Conservation (phyloP, 2,113 vertebrate species). For the Nycticebus coucang region DNA sequence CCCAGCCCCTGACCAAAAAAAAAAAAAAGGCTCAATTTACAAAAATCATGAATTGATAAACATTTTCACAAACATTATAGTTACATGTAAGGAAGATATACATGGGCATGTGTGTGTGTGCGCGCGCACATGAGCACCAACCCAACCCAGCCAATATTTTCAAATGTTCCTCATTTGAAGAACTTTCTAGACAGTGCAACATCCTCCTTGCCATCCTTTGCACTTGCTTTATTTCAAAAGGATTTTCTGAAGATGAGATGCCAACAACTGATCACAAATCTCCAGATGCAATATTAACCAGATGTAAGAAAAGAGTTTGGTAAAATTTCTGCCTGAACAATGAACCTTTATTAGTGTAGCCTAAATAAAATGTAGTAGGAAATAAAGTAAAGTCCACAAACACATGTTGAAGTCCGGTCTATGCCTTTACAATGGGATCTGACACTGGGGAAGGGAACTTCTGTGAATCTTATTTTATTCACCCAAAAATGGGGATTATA, state of each 20-base stretch:
- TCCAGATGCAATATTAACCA: background rate
- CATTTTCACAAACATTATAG: background rate
- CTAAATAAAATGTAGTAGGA: background rate
- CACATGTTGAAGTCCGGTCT: background rate
- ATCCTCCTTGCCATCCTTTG: background rate
- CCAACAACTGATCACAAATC: background rate
- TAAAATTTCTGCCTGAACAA: background rate
- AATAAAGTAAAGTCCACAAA: background rate
- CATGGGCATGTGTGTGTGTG: fast-evolving
- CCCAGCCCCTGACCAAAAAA: too few species aligned
- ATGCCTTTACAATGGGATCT: background rate
- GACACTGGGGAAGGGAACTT: background rate
- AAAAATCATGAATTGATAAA: constrained; percentile 32
- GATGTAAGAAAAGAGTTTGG: background rate
- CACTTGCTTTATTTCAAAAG: constrained; percentile 9
- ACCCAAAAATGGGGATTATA: background rate
- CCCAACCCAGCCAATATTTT: background rate
- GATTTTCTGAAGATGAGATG: constrained; percentile 34
- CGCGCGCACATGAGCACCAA: background rate
- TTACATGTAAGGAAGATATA: background rate
- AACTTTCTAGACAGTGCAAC: background rate
- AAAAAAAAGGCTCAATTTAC: background rate
- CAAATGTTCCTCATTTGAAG: constrained; percentile 7
- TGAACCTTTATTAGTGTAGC: background rate
- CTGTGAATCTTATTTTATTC: background rate